These are phyloP conservation scores for Dinomys branickii DNA, from an alignment of 2,113 vertebrate genomes.

Conservation along the genomic window DNA sequence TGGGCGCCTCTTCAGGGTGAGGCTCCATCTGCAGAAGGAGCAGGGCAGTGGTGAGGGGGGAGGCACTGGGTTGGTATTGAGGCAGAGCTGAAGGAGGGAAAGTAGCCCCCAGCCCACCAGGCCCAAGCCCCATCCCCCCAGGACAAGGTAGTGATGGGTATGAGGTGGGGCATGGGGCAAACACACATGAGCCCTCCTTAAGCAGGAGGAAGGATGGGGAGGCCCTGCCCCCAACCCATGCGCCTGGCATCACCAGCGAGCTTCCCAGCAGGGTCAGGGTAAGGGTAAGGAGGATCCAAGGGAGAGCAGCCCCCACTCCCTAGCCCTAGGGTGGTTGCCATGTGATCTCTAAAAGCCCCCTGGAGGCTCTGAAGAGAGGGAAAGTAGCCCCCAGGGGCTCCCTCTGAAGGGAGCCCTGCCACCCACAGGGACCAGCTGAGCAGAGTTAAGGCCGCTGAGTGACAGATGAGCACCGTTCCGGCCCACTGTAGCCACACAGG, in stretches of 20 bases:
- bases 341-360: background rate
- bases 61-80: background rate
- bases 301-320: constrained; percentile 61
- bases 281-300: background rate
- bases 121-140: background rate
- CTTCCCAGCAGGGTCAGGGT: background rate
- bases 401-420: background rate
- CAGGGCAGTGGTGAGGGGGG: background rate
- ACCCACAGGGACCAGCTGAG: background rate
- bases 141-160: constrained; percentile 46
- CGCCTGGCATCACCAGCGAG: background rate
- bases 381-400: background rate
- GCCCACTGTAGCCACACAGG: background rate
- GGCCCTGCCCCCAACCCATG: background rate
- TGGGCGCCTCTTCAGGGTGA: constrained; percentile 52
- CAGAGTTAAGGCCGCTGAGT: background rate
- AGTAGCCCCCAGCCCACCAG: background rate
- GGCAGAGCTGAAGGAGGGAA: constrained; percentile 22
- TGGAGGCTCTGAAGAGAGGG: background rate
- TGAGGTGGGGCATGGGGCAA: constrained; percentile 39
- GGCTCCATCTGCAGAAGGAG: constrained; percentile 86
- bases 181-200: constrained; percentile 42
- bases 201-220: background rate
- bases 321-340: background rate
- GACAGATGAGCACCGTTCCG: background rate